Evolutionary conservation across 2,888 invertebrate genomes (phyloP).

Genomic region (Troilus luridus): DNA sequence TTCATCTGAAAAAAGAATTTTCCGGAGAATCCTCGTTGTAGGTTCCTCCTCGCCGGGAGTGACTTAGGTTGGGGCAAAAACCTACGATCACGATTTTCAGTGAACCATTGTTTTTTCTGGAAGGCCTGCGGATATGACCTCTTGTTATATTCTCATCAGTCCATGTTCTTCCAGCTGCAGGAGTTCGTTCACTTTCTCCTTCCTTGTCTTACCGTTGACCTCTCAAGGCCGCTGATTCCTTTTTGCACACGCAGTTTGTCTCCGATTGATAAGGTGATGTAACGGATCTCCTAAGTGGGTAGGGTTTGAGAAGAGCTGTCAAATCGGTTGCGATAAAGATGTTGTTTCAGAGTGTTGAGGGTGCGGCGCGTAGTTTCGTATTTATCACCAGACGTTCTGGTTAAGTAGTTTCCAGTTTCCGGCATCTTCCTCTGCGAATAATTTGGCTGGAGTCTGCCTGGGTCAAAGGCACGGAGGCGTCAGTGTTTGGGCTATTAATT

Average conservation of each 20-base stretch:
- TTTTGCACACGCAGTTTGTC: background rate
- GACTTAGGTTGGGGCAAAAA: constrained; percentile 24
- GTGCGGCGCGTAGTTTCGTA: background rate
- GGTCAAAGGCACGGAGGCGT: background rate
- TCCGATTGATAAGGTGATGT: background rate
- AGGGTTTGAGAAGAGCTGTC: background rate
- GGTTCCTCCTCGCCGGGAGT: background rate
- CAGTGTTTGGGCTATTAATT: background rate
- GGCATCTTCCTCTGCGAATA: background rate
- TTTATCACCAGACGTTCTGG: background rate
- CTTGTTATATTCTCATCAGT: constrained; percentile 45
- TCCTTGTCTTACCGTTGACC: background rate
- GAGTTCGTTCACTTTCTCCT: constrained; percentile 32
- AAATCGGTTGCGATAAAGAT: constrained; percentile 5
- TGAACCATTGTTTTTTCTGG: background rate
- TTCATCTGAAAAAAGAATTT: constrained; percentile 1
- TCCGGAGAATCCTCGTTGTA: background rate
- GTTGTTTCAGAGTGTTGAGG: background rate
- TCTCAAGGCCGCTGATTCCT: background rate
- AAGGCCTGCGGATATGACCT: background rate
- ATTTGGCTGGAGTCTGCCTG: background rate
- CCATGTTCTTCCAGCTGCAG: background rate
- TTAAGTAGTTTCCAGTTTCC: background rate
- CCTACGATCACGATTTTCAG: background rate
- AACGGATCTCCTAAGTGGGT: background rate